Evolutionary conservation across 2,888 invertebrate species (phyloP).

Genomic region (Leptinotarsa rubiginosa): DNA sequence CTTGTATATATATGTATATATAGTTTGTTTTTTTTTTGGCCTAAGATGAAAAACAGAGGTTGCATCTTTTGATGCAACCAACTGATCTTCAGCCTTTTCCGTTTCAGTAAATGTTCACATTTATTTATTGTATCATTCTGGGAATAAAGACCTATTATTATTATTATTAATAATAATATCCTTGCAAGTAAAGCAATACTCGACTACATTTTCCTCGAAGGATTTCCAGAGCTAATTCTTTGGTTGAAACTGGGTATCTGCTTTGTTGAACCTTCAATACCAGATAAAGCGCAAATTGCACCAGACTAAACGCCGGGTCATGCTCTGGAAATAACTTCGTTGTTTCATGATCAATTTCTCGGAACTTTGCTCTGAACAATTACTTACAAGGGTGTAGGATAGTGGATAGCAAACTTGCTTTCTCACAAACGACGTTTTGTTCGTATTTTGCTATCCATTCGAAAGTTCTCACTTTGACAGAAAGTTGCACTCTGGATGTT

Average conservation of each 20-base stretch:
- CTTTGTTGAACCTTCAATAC: not conserved
- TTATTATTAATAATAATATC: too few species aligned
- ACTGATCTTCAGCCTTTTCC: too few species aligned
- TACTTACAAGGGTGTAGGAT: not conserved
- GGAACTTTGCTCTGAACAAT: slow-evolving; percentile 6
- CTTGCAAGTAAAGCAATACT: too few species aligned
- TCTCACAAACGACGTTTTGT: slow-evolving; percentile 11
- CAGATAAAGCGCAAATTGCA: not conserved
- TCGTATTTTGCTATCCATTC: not conserved
- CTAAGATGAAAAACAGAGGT: too few species aligned
- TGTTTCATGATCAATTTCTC: not conserved
- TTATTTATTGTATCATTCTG: too few species aligned
- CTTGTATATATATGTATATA: too few species aligned
- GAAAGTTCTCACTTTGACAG: slow-evolving; percentile 3
- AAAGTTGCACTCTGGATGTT: not conserved
- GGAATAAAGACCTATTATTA: too few species aligned
- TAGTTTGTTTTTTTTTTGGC: too few species aligned
- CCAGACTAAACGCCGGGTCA: not conserved
- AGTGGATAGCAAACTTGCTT: not conserved
- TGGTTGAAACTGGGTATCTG: not conserved
- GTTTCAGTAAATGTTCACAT: too few species aligned
- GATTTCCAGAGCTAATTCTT: too few species aligned
- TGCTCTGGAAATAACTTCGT: not conserved
- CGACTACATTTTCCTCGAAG: too few species aligned
- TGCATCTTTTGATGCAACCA: too few species aligned